Evolutionary conservation across 2,797 vertebrate species (phyloP), one percentile per base, ranked within the genome.

Genomic region (Xiphorhynchus erythropygius): DNA sequence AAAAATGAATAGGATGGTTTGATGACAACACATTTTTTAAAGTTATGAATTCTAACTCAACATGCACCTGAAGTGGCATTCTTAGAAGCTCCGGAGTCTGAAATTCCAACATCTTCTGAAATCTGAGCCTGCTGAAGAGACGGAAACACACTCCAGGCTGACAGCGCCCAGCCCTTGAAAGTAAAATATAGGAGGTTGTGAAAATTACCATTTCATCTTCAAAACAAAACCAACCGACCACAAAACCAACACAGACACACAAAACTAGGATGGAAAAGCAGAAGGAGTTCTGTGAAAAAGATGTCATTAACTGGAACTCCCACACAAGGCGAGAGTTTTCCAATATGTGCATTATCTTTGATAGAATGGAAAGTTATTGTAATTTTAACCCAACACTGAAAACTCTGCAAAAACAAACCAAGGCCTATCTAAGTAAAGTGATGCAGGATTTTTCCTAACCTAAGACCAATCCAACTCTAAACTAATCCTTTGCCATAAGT

Each of bases 91-190:
- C 99, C 33, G 99, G 99, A 71, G 99, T 98, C 97, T 99, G 99
- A 97, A 98, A 99, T 93, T 99, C 99, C 97, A 98, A 95, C 99
- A 99, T 99, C 97, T 98, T 99, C 94, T 98, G 98, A 97, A 99
- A 99, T 49, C 98, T 96, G 47, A 99, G 98, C 84, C 97, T 98
- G 97, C 99, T 99, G 97, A 99, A 99, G 62, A 99, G 98, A 93
- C 97, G 98, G 84, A 99, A 99, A 97, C 99, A 99, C 69, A 99
- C 95, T 71, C 99, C 99, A 39, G 99, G 98, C 94, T 98, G 98
- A 97, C 99, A 99, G 88, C 99, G 98, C 6, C 99, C 99, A 39
- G 99, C 99, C 98, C 99, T 99, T 97, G 88, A 90, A 97, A 95
- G 98, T 44, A 97, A 89, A 96, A 96, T 23, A 94, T 0, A 30